phyloP scores from a whole-genome alignment of 2,888 invertebrate genomes.

The Proisotoma minuta region DNA sequence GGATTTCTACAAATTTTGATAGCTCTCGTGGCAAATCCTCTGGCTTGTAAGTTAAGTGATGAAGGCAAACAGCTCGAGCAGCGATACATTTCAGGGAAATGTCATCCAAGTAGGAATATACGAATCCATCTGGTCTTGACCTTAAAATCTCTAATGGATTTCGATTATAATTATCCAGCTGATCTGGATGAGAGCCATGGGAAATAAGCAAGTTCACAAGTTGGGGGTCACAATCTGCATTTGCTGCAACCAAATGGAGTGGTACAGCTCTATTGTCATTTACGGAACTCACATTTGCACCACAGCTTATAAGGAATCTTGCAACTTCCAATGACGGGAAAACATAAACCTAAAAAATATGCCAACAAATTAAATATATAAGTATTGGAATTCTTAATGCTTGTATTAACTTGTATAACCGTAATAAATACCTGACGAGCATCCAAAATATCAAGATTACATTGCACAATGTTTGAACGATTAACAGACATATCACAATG shows the following conservation, averaged over 20 bases:
- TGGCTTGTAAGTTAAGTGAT: constrained; percentile 59
- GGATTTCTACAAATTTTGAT: constrained; percentile 65
- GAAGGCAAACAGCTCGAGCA: constrained; percentile 67
- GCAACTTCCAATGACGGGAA: constrained; percentile 70
- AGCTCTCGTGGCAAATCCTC: constrained; percentile 66
- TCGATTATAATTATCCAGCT: constrained; percentile 70
- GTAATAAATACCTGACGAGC: no score
- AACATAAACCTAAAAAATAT: constrained; percentile 61
- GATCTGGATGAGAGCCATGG: constrained; percentile 79
- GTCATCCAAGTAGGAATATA: constrained; percentile 37
- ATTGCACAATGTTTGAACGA: no score
- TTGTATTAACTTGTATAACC: no score
- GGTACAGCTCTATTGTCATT: constrained; percentile 74
- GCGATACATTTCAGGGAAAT: constrained; percentile 72
- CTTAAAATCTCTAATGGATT: constrained; percentile 66
- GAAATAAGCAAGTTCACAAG: constrained; percentile 62
- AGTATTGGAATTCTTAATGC: no score
- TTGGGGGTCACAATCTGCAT: constrained; percentile 68
- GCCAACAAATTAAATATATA: no score
- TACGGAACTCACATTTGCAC: constrained; percentile 69
- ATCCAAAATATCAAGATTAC: no score
- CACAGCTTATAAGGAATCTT: constrained; percentile 68
- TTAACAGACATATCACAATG: no score
- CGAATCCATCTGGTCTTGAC: constrained; percentile 55
- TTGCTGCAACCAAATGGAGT: constrained; percentile 71